Percentiles rank a stretch among this genome's conserved stretches.
These are phyloP conservation scores for Planococcus citri DNA, from an alignment of 1,140 invertebrate genomes.

Conservation along the genomic window DNA sequence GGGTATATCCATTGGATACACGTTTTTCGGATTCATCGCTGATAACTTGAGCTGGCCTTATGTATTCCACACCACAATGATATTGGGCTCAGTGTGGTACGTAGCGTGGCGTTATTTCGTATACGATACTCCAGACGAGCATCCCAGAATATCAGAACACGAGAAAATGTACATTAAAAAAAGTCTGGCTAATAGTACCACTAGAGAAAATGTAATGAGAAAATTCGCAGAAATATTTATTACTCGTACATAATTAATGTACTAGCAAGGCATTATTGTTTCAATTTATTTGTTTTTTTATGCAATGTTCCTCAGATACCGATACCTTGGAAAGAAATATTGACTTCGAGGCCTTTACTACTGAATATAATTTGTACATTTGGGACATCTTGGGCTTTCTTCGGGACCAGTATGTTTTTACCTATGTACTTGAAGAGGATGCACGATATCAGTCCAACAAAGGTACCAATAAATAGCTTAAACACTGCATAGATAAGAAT, in stretches of 20 bases:
- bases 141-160: slow-evolving; percentile 58
- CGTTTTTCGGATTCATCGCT: slow-evolving; percentile 50
- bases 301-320: slow-evolving; percentile 32
- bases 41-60: slow-evolving; percentile 54
- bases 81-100: slow-evolving; percentile 61
- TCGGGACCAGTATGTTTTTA: slow-evolving; percentile 68
- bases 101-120: slow-evolving; percentile 57
- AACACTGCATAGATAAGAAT: too few relatives aligned
- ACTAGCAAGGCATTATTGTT: not conserved
- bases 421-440: slow-evolving; percentile 76
- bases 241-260: not conserved
- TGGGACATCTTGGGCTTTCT: slow-evolving; percentile 71
- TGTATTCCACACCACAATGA: slow-evolving; percentile 58
- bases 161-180: slow-evolving; percentile 36
- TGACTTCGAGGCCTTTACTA: slow-evolving; percentile 63
- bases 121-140: slow-evolving; percentile 59
- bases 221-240: too few relatives aligned
- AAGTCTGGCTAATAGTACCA: not conserved
- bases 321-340: slow-evolving; percentile 59
- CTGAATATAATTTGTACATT: slow-evolving; percentile 61
- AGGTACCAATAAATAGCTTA: too few relatives aligned
- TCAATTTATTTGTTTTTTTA: not conserved
- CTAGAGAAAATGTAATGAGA: slow-evolving; percentile 4
- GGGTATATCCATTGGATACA: slow-evolving; percentile 54
- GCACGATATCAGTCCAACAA: slow-evolving; percentile 39